Evolutionary conservation across 2,113 vertebrate genomes (phyloP).

Genomic region (Xenopus borealis): DNA sequence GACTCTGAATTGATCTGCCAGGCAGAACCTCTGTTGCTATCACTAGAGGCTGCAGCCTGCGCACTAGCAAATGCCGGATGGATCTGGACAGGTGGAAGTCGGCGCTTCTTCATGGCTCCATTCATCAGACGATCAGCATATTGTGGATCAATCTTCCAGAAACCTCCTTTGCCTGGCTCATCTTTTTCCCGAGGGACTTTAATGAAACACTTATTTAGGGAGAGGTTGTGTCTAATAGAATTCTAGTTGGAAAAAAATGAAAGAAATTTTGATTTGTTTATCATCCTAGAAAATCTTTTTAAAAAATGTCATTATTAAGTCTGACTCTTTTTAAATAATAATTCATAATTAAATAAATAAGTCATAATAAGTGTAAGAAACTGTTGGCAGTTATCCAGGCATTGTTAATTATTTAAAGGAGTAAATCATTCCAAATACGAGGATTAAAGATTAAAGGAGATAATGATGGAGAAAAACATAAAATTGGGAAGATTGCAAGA

Average conservation of each 20-base stretch:
- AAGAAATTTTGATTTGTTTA: neutral
- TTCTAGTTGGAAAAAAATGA: conserved; percentile 69
- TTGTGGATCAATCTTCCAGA: conserved; percentile 94
- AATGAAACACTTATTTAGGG: conserved; percentile 97
- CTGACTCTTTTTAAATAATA: no score
- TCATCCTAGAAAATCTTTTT: no score
- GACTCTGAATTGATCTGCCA: conserved; percentile 67
- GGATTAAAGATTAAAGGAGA: no score
- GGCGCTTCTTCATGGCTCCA: conserved; percentile 81
- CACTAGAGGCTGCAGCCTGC: neutral
- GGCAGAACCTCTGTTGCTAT: neutral
- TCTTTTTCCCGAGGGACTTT: conserved; percentile 94
- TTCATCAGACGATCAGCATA: conserved; percentile 85
- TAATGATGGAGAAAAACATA: no score
- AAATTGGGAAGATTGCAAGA: no score
- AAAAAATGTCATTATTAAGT: no score
- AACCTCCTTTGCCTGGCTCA: conserved; percentile 90
- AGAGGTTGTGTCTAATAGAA: conserved; percentile 94
- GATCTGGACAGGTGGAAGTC: conserved; percentile 80
- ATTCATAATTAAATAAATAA: no score
- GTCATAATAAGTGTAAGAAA: no score
- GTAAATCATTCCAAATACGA: no score
- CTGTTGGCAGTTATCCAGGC: no score
- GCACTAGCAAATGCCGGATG: conserved; percentile 67
- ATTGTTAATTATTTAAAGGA: no score